Evolutionary conservation across 2,113 vertebrate species (phyloP), one percentile per base, ranked within the genome.

Genomic region (Psilopsiagon aymara): DNA sequence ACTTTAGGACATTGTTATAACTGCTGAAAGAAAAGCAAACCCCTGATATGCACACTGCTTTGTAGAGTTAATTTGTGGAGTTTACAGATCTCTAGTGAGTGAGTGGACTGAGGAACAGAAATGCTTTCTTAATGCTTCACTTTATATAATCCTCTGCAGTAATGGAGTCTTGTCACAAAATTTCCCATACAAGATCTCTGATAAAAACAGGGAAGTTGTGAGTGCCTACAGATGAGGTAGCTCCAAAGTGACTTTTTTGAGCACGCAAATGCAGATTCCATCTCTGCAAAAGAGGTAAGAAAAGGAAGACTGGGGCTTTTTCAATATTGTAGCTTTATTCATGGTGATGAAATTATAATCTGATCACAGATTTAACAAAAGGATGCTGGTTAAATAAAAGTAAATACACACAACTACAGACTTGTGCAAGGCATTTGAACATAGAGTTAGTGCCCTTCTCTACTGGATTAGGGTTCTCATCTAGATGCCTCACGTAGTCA

Each of bases 91-190:
- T 20, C n/a, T 6, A 4, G 12, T 52, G 63, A 13, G 4, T 6
- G 16, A 37, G 41, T 8, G 57, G 23, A 33, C 7, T 10, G 15
- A 23, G 29, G 28, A 64, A 19, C 16, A 79, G 70, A 82, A 91
- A 73, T 5, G 6, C 1, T 63, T 44, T 13, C 15, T n/a, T 20
- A 35, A 27, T 9, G 9, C 10, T 82, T 33, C 35, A 13, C 24
- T 39, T 67, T 44, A 20, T n/a, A 23, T 15, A 15, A 15, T 1
- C 10, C 15, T 18, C 37, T 4, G 1, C 18, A 10, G 39, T 3
- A 4, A 28, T 13, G 20, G 27, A 41, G 67, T 63, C 43, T 88
- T 75, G n/a, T 44, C 35, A 44, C 12, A n/a, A 11, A 75, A 43
- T 35, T 82, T 52, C 55, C 21, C 5, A 37, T 31, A 11, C 25